Evolutionary conservation across 2,888 invertebrate species (phyloP).

Genomic region (Coelogynopora nodosa): DNA sequence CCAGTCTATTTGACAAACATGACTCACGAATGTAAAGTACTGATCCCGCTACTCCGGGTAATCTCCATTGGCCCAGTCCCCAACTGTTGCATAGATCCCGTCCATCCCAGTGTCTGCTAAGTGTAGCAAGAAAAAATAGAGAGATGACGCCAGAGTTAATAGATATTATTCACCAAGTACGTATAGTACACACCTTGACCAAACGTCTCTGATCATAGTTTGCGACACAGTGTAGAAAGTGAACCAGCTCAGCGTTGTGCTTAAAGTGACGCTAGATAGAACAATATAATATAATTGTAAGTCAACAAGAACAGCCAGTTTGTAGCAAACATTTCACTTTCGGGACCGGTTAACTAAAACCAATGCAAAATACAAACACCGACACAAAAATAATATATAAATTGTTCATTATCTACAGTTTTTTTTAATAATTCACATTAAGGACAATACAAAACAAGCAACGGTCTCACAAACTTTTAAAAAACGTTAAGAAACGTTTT

Average conservation of each 20-base stretch:
- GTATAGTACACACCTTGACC: not conserved
- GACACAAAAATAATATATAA: not conserved
- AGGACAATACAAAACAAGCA: too few relatives aligned
- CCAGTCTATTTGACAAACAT: too few relatives aligned
- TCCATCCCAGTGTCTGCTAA: not conserved
- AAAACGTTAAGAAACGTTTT: too few relatives aligned
- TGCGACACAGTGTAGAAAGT: not conserved
- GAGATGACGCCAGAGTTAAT: not conserved
- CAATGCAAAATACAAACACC: not conserved
- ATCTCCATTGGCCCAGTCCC: not conserved
- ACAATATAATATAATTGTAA: not conserved
- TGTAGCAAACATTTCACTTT: too few relatives aligned
- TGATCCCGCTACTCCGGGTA: not conserved
- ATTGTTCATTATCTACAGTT: not conserved
- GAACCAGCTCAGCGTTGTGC: not conserved
- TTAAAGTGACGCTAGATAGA: not conserved
- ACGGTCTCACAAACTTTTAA: too few relatives aligned
- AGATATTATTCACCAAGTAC: not conserved
- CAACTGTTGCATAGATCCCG: not conserved
- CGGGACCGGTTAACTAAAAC: too few relatives aligned
- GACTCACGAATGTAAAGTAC: not conserved
- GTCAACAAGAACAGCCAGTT: too few relatives aligned
- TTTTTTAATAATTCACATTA: not conserved
- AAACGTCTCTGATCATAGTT: not conserved
- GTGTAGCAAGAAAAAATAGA: not conserved